Evolutionary conservation across 2,113 vertebrate genomes (phyloP).

Genomic region (Toxostoma redivivum): DNA sequence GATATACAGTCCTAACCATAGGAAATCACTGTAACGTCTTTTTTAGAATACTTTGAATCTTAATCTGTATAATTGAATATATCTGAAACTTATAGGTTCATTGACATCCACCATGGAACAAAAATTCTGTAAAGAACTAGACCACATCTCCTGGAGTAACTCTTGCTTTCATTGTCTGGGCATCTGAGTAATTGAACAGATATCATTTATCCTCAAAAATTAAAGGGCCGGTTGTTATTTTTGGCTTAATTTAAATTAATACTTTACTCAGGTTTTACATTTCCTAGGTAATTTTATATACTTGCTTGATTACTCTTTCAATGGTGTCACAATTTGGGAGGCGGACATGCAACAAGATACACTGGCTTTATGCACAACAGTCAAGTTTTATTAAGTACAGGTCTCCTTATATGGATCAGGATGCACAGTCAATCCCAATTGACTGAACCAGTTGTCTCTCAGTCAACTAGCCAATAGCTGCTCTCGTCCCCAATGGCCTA

Average conservation of each 20-base stretch:
- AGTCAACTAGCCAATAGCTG: too few relatives aligned
- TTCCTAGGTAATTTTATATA: neutral
- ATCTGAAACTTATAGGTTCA: neutral
- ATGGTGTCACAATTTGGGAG: neutral
- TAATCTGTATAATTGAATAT: neutral
- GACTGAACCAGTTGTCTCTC: too few relatives aligned
- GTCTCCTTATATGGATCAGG: too few relatives aligned
- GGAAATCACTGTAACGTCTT: neutral
- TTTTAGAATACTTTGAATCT: neutral
- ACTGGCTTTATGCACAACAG: too few relatives aligned
- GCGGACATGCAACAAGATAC: too few relatives aligned
- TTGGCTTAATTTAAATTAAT: slow-evolving; percentile 32
- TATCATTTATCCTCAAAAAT: slow-evolving; percentile 34
- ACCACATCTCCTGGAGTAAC: neutral
- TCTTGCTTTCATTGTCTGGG: neutral
- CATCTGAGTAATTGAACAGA: slow-evolving; percentile 15
- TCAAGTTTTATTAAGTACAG: too few relatives aligned
- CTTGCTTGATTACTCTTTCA: neutral
- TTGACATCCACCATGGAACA: neutral
- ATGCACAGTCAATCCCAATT: too few relatives aligned
- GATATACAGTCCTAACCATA: neutral
- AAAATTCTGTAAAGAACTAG: neutral
- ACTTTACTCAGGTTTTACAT: slow-evolving; percentile 50
- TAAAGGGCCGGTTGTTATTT: slow-evolving; percentile 31
- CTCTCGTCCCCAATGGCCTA: too few relatives aligned